A percentile compares a stretch with the other conserved stretches of the same genome.
Evolutionary conservation across 2,797 vertebrate genomes (phyloP).

Genomic region (Mormyrops boulengeri): DNA sequence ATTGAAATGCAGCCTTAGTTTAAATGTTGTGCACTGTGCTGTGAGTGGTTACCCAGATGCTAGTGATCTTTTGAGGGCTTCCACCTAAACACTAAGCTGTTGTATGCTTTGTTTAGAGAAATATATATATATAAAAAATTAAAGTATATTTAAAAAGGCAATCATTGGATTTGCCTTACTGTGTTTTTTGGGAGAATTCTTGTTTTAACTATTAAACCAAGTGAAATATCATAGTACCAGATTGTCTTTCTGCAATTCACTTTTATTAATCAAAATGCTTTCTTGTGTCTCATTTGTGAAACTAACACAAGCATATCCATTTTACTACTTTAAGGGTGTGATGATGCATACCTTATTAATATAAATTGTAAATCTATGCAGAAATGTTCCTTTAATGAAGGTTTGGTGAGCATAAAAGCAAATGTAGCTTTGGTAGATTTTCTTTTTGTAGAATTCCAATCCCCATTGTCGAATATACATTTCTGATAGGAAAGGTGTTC

Average conservation of each 20-base stretch:
- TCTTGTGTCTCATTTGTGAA: constrained; percentile 15
- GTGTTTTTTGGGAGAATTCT: constrained; percentile 10
- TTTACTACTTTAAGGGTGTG: constrained; percentile 17
- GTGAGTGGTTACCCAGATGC: background rate
- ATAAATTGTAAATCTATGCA: constrained; percentile 56
- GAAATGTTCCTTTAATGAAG: constrained; percentile 44
- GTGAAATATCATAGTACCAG: background rate
- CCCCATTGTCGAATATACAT: background rate
- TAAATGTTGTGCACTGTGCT: constrained; percentile 6
- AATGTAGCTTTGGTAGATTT: constrained; percentile 42
- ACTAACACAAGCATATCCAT: constrained; percentile 18
- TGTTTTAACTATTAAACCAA: constrained; percentile 16
- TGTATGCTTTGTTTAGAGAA: constrained; percentile 16
- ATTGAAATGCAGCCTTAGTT: constrained; percentile 23
- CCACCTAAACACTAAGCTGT: constrained; percentile 22
- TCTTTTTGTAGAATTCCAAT: constrained; percentile 10
- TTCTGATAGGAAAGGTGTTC: constrained; percentile 15
- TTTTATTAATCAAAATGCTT: constrained; percentile 15
- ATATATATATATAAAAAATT: constrained; percentile 17
- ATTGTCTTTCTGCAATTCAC: constrained; percentile 17
- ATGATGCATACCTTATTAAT: constrained; percentile 33
- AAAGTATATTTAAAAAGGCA: constrained; percentile 19
- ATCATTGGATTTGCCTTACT: constrained; percentile 2
- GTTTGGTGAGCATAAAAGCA: constrained; percentile 45
- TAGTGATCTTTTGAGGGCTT: constrained; percentile 31